Conservation (phyloP, 2,113 vertebrate genomes). For the Coturnix japonica region DNA sequence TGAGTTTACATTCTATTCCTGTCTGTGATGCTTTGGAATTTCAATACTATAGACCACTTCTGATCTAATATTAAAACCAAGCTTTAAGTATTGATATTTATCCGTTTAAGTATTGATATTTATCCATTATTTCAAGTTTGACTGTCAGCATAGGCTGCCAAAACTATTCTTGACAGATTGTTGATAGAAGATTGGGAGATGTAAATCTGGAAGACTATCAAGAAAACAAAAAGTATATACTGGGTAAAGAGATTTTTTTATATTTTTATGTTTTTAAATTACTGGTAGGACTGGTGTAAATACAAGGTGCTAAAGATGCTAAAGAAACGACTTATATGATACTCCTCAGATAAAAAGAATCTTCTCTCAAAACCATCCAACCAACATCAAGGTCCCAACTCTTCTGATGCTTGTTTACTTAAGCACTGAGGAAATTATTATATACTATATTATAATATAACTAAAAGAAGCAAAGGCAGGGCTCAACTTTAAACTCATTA, state of each 20-base stretch:
- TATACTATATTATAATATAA: background rate
- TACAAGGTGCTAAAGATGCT: background rate
- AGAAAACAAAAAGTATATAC: background rate
- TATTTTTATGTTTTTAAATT: background rate
- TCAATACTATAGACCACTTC: background rate
- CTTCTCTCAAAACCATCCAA: background rate
- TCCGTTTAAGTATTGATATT: background rate
- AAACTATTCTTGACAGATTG: background rate
- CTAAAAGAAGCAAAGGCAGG: fast-evolving
- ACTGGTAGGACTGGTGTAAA: background rate
- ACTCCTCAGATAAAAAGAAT: background rate
- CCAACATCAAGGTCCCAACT: background rate
- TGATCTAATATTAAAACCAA: background rate
- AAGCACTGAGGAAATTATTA: background rate
- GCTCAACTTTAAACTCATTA: background rate
- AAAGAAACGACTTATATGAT: background rate
- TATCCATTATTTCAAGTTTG: background rate
- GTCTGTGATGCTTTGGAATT: background rate
- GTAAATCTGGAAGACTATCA: background rate
- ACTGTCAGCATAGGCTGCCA: background rate
- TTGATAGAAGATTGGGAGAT: background rate
- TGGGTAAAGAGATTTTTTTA: background rate
- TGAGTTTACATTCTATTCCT: background rate
- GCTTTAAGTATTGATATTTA: background rate
- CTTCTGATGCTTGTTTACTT: background rate